A percentile compares a stretch with the other conserved stretches of the same genome.
Evolutionary conservation across 2,113 vertebrate species (phyloP).

Genomic region (Pteruthius melanotis): DNA sequence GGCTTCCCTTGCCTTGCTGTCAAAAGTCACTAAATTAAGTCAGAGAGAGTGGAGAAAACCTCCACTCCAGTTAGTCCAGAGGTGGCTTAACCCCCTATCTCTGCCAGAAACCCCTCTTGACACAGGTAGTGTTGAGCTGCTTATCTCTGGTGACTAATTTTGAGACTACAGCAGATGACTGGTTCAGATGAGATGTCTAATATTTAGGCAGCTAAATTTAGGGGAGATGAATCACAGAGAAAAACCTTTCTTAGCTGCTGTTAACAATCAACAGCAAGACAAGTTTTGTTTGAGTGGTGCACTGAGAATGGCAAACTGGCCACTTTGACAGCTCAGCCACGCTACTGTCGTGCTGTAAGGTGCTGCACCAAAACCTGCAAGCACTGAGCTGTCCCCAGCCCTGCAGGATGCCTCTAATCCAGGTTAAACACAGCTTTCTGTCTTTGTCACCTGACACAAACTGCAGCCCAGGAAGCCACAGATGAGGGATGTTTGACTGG

Average conservation of each 20-base stretch:
- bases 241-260: neutral
- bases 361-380: neutral
- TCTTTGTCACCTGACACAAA: neutral
- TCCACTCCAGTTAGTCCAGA: neutral
- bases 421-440: neutral
- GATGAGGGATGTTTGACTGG: neutral
- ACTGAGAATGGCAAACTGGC: neutral
- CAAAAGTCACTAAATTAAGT: neutral
- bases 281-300: neutral
- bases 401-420: constrained; percentile 20
- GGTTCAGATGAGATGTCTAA: neutral
- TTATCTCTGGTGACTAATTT: constrained; percentile 42
- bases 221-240: constrained; percentile 11
- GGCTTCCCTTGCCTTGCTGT: neutral
- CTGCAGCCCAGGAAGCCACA: neutral
- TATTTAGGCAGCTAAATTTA: constrained; percentile 37
- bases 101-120: neutral
- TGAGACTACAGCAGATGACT: neutral
- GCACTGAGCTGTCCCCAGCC: neutral
- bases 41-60: neutral
- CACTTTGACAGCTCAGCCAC: neutral
- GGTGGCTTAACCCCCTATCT: neutral
- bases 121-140: constrained; percentile 5
- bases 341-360: neutral
- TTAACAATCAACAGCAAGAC: neutral